Base-by-base conservation (phyloP, 2,113 vertebrate species). In the Alaudala cheleensis region DNA sequence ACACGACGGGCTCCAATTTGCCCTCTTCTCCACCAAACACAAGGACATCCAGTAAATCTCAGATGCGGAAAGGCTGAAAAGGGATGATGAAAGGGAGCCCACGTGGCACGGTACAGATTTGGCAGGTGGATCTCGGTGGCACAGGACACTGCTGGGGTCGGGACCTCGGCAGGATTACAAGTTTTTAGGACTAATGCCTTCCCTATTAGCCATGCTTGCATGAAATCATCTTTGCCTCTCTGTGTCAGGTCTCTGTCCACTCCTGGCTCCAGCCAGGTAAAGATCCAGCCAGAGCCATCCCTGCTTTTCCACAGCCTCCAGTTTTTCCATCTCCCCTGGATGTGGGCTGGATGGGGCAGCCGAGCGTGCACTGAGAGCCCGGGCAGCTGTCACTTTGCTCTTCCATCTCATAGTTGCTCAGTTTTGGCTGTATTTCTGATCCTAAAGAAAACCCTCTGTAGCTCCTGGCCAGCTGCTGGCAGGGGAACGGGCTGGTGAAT, bases 1-100 rank as follows among this genome's bases (percentile, higher is more conserved):
- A 83, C 82, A 83, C 45, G 76, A 77, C 90, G 71, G 82, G 85
- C 93, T 96, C 92, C 90, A 88, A 86, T 96, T 96, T 96, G 96
- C 96, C 95, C 95, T 96, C 94, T 94, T 94, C 93, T 78, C 88
- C 80, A 78, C 85, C 65, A 78, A 92, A 81, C 61, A 17, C 92
- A 96, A 96, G 95, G 95, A 94, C 94, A 93, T 88, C 56, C 93
- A 94, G 88, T 54, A 88, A 94, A 92, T 81, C 47, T 90, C 92
- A 82, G 81, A 91, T 15, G 85, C 81, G 73, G 88, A 53, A 58
- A 88, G 90, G 10, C 93, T 94, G 85, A 58, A 60, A 92, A 81
- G 81, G 84, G 93, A 91, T 82, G 92, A 96, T 94, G 88, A 96
- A 95, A 97, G 78, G 74, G 40, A 94, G 84, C 60, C 82, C 21